Percentiles rank a stretch among this genome's conserved stretches.
Evolutionary conservation across 2,797 vertebrate species (phyloP).

Genomic region (Euthynnus affinis): DNA sequence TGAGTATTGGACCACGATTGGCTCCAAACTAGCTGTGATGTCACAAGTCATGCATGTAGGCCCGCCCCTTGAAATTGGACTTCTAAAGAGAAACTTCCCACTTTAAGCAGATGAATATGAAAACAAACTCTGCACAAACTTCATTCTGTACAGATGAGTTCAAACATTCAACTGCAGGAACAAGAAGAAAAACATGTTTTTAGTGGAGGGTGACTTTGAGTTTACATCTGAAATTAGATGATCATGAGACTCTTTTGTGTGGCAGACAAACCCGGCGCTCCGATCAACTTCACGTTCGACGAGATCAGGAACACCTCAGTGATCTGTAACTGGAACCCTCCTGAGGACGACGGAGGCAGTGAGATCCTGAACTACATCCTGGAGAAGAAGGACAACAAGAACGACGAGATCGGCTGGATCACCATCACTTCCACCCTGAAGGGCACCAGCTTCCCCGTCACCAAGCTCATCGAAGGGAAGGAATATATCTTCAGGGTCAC

Average conservation of each 20-base stretch:
- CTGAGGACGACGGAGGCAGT: constrained; percentile 95
- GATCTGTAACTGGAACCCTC: constrained; percentile 94
- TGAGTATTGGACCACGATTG: too few species aligned
- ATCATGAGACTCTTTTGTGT: constrained; percentile 11
- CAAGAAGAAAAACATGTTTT: too few species aligned
- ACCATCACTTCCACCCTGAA: constrained; percentile 92
- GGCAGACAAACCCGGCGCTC: constrained; percentile 92
- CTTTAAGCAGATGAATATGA: too few species aligned
- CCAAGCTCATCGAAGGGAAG: constrained; percentile 97
- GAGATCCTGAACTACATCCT: constrained; percentile 97
- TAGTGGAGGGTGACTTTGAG: too few species aligned
- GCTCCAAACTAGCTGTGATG: too few species aligned
- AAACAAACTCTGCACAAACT: too few species aligned
- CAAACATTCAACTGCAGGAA: too few species aligned
- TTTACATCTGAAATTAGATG: neutral
- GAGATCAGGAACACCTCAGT: constrained; percentile 94
- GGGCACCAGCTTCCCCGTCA: constrained; percentile 90
- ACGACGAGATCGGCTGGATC: constrained; percentile 94
- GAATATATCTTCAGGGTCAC: constrained; percentile 96
- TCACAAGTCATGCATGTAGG: too few species aligned
- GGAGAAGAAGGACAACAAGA: constrained; percentile 98
- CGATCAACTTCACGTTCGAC: constrained; percentile 93
- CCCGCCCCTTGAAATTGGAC: too few species aligned
- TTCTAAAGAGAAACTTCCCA: too few species aligned
- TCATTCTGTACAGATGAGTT: too few species aligned